These are phyloP conservation scores for Meteorus cinctellus DNA, from an alignment of 2,888 invertebrate species.

Conservation along the genomic window DNA sequence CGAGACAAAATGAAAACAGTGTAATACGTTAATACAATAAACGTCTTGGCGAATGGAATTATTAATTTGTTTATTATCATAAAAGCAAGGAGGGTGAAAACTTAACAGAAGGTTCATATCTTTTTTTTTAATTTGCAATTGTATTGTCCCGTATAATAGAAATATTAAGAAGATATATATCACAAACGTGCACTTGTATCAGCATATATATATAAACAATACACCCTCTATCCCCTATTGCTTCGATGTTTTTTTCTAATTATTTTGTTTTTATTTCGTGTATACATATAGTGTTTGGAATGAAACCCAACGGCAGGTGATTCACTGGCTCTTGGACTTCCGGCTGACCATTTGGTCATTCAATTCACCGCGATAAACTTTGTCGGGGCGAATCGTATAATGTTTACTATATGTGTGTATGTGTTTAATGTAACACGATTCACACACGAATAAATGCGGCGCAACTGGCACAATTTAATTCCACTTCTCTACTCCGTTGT, in stretches of 20 bases:
- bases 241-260: not conserved
- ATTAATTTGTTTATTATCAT: constrained; percentile 37
- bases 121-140: constrained; percentile 13
- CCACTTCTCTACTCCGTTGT: constrained; percentile 23
- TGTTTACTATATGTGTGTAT: constrained; percentile 6
- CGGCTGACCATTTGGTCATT: constrained; percentile 54
- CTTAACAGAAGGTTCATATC: constrained; percentile 27
- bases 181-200: not conserved
- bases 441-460: constrained; percentile 1
- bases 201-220: not conserved
- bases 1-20: constrained; percentile 34
- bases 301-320: constrained; percentile 50
- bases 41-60: constrained; percentile 36
- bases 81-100: constrained; percentile 14
- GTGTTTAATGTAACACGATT: not conserved
- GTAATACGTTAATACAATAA: constrained; percentile 43
- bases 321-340: constrained; percentile 50
- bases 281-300: constrained; percentile 10
- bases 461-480: constrained; percentile 34
- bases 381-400: constrained; percentile 29
- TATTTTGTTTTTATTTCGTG: not conserved
- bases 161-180: not conserved
- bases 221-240: not conserved
- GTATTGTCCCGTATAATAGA: constrained; percentile 9
- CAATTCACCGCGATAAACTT: constrained; percentile 51